These are phyloP conservation scores for Nephrotoma appendiculata DNA, from an alignment of 2,888 invertebrate species.

Conservation along the genomic window DNA sequence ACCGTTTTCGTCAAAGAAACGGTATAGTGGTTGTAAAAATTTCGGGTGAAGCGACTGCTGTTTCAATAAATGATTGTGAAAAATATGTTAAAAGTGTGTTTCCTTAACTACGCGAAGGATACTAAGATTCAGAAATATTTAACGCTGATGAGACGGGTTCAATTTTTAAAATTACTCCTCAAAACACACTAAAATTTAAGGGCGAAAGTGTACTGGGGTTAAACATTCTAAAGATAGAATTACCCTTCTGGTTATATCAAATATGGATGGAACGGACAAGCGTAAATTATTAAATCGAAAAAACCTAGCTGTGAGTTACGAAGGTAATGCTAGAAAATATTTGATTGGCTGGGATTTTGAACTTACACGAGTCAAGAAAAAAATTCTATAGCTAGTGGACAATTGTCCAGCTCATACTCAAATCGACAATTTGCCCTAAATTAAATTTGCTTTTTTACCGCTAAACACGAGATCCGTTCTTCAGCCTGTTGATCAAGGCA, in stretches of 20 bases:
- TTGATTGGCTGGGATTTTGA: not conserved
- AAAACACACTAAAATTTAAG: conserved; percentile 18
- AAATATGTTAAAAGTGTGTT: not conserved
- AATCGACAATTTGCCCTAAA: too few relatives aligned
- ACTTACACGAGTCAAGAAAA: too few relatives aligned
- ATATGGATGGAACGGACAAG: not conserved
- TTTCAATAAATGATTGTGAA: too few relatives aligned
- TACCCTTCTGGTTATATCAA: not conserved
- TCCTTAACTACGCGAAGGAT: conserved; percentile 9
- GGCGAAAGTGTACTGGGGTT: conserved; percentile 14
- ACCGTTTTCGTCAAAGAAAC: not conserved
- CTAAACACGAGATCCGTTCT: not conserved
- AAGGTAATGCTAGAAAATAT: not conserved
- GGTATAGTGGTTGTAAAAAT: not conserved
- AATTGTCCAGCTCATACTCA: too few relatives aligned
- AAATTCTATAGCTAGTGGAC: too few relatives aligned
- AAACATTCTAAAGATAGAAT: not conserved
- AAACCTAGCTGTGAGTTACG: not conserved
- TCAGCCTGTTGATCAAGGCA: not conserved
- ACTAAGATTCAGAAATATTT: conserved; percentile 17
- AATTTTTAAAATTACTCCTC: conserved; percentile 17
- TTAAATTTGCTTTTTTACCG: too few relatives aligned
- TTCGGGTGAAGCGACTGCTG: too few relatives aligned
- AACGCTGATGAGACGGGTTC: conserved; percentile 19
- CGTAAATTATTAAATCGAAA: not conserved